These are phyloP conservation scores for Setipinna tenuifilis DNA, from an alignment of 2,797 vertebrate species.

Conservation along the genomic window DNA sequence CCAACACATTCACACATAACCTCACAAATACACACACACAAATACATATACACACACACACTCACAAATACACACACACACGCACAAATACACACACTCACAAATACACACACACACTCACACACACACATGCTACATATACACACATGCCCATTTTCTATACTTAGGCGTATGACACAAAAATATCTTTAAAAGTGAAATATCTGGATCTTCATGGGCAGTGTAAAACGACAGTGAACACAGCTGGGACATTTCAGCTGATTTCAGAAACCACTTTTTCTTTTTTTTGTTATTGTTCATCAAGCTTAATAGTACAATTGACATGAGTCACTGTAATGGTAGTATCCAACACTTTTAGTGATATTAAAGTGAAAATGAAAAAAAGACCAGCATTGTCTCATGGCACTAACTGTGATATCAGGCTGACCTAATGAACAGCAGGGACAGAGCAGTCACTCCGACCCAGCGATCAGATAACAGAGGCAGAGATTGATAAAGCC, in stretches of 20 bases:
- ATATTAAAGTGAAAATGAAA: background rate
- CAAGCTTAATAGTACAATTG: background rate
- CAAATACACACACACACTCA: background rate
- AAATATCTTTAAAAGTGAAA: no score
- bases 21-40: background rate
- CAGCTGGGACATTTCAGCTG: background rate
- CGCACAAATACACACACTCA: no score
- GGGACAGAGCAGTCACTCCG: background rate
- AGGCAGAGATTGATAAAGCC: conserved; percentile 10
- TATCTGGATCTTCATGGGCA: no score
- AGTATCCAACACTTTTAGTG: background rate
- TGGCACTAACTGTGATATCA: background rate
- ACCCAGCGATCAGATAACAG: background rate
- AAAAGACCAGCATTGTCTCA: background rate
- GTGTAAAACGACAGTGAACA: no score
- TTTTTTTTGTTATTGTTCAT: background rate
- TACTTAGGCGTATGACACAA: no score
- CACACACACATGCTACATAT: background rate
- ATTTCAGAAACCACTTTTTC: background rate
- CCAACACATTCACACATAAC: conserved; percentile 8
- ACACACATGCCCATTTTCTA: no score
- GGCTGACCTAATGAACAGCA: background rate
- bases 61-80: background rate
- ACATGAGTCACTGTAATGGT: background rate
- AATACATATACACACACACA: background rate